These are phyloP conservation scores for Hydra vulgaris DNA, from an alignment of 30 jellyfish, hydroid and myxozoan genomes.

Conservation along the genomic window DNA sequence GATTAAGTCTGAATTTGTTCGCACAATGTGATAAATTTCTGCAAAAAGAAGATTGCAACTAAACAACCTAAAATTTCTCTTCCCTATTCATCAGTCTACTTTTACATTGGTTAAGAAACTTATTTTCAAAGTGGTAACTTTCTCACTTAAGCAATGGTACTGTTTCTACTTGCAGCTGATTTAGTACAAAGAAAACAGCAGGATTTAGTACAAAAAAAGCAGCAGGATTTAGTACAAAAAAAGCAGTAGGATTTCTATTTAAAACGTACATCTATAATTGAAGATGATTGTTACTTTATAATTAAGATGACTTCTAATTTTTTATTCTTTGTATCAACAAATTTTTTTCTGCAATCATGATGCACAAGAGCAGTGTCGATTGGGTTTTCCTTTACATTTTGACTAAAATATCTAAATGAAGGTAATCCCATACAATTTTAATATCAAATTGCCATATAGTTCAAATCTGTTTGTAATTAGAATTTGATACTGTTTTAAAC, in stretches of 20 bases:
- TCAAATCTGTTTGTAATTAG: background rate
- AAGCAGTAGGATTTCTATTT: no score
- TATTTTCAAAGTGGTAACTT: constrained; percentile 20
- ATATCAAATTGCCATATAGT: background rate
- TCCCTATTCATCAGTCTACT: constrained; percentile 39
- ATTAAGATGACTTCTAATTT: no score
- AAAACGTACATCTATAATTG: no score
- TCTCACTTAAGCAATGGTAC: constrained; percentile 8
- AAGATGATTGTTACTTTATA: no score
- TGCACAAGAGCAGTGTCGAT: no score
- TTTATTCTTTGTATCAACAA: no score
- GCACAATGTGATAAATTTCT: constrained; percentile 22
- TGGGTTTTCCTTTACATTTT: no score
- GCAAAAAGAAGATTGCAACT: constrained; percentile 22
- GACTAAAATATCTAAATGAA: no score
- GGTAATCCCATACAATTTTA: background rate
- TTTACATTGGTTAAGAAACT: constrained; percentile 3
- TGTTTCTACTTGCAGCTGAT: background rate
- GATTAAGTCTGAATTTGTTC: constrained; percentile 9
- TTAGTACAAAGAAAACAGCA: constrained; percentile 18
- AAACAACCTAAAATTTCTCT: constrained; percentile 13
- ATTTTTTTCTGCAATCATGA: no score
- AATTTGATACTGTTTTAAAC: background rate
- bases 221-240: no score
- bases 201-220: no score